A percentile compares a stretch with the other conserved stretches of the same genome.
Evolutionary conservation across 2,797 vertebrate genomes (phyloP).

Genomic region (Rallus crepitans): DNA sequence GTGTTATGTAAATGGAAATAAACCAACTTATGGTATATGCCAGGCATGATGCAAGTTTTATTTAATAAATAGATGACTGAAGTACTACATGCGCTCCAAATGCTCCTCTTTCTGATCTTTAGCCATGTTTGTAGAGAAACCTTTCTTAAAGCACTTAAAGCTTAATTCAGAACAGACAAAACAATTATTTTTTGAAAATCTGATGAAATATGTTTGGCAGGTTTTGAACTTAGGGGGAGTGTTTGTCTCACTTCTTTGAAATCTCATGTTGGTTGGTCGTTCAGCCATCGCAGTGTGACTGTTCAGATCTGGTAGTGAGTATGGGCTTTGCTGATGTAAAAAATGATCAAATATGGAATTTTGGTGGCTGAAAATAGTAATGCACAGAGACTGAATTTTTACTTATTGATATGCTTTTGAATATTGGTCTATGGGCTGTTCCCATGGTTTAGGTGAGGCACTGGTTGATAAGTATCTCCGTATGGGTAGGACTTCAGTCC

Average conservation of each 20-base stretch:
- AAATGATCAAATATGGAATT: background rate
- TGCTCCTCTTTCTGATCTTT: constrained; percentile 50
- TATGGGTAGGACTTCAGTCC: background rate
- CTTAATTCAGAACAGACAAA: constrained; percentile 66
- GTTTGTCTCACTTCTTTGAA: constrained; percentile 56
- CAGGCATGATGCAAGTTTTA: constrained; percentile 15
- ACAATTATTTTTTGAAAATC: constrained; percentile 67
- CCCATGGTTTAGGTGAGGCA: background rate
- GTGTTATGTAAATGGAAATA: constrained; percentile 44
- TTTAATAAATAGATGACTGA: constrained; percentile 39
- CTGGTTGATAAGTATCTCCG: background rate
- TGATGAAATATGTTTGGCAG: constrained; percentile 65
- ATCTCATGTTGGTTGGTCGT: constrained; percentile 15
- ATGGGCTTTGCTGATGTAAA: background rate
- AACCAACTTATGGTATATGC: constrained; percentile 18
- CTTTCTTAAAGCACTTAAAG: constrained; percentile 50
- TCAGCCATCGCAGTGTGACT: background rate
- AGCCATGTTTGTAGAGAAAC: constrained; percentile 60
- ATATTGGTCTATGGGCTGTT: background rate
- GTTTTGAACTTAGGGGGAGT: constrained; percentile 43
- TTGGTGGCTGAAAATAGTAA: background rate
- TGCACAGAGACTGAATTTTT: background rate
- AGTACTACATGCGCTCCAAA: constrained; percentile 52
- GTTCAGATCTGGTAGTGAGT: background rate
- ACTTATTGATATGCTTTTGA: background rate